These are phyloP conservation scores for Plusia festucae DNA, from an alignment of 2,888 invertebrate genomes.

Conservation along the genomic window DNA sequence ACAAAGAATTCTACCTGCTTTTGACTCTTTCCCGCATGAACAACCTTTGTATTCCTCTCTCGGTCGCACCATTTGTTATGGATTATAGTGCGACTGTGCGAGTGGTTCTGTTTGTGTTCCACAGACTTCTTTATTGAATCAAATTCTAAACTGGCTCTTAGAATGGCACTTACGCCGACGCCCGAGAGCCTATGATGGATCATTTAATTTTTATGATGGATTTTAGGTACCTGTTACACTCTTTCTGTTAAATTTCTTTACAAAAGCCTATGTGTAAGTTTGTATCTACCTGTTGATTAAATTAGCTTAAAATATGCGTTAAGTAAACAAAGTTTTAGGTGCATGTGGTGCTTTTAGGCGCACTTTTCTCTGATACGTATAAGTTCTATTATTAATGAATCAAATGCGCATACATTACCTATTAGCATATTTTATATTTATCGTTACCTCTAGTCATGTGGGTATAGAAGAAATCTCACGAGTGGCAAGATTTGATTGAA, in stretches of 20 bases:
- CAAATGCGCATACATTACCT: neutral
- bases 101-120: constrained; percentile 46
- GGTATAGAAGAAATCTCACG: neutral
- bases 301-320: neutral
- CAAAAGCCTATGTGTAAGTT: neutral
- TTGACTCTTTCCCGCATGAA: constrained; percentile 56
- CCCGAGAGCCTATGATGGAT: constrained; percentile 1
- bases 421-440: neutral
- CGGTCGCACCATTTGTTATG: constrained; percentile 52
- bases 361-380: no score
- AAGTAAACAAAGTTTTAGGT: neutral
- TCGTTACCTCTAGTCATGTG: neutral
- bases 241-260: constrained; percentile 4
- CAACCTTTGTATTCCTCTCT: constrained; percentile 49
- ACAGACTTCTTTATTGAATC: constrained; percentile 21
- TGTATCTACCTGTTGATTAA: neutral
- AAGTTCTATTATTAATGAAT: no score
- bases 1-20: constrained; percentile 56
- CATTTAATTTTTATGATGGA: constrained; percentile 21
- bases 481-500: neutral
- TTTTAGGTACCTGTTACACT: neutral
- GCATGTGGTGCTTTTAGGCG: no score
- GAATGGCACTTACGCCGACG: constrained; percentile 17
- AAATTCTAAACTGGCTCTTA: constrained; percentile 34
- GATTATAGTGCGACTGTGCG: constrained; percentile 49